Evolutionary conservation across 2,888 invertebrate genomes (phyloP), one percentile per base, ranked within the genome.

Genomic region (Notodonta dromedarius): DNA sequence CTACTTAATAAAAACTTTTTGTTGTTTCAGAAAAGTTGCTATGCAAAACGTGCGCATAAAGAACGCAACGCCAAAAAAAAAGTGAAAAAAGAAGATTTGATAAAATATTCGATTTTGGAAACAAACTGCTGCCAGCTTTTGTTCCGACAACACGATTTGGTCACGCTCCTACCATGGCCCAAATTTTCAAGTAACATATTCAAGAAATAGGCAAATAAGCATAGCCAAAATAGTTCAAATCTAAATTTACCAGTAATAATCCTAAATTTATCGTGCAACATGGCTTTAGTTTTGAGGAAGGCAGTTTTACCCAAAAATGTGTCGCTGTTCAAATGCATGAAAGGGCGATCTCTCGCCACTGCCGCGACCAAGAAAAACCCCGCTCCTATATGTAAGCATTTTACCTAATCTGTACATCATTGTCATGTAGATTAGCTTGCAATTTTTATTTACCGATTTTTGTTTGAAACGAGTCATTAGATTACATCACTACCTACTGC

Each of bases 271-370:
- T 68, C 62, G 67, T 63, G 63, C 79, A 87, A 77, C 65, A 91
- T 91, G 91, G 90, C 91, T 72, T 73, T 90, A 69, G 86, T 90
- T 65, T 73, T 91, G 70, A 86, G 87, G 71, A 91, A 90, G 70
- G 85, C 88, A 32, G 84, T 87, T 63, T 64, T 87, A 64, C 80
- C 88, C 7, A 90, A 81, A 73, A 88, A 91, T 55, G 79, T 87
- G 8, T 82, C 89, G 40, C 66, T 91, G 61, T 70, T 91, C 4
- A 90, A 90, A 87, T 89, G 86, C 61, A 80, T 91, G 12, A 88
- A 85, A 66, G 84, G 86, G 46, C 80, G 89, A 11, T 74, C 85
- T 4, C 65, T 90, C 5, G 80, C 85, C 2, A 80, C 87, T 0
- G 73, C 84, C n/a, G 72, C 81, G 3, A 85, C 78, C 57, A 87